phyloP scores from a whole-genome alignment of 2,113 vertebrate genomes.

The Rhombomys opimus region DNA sequence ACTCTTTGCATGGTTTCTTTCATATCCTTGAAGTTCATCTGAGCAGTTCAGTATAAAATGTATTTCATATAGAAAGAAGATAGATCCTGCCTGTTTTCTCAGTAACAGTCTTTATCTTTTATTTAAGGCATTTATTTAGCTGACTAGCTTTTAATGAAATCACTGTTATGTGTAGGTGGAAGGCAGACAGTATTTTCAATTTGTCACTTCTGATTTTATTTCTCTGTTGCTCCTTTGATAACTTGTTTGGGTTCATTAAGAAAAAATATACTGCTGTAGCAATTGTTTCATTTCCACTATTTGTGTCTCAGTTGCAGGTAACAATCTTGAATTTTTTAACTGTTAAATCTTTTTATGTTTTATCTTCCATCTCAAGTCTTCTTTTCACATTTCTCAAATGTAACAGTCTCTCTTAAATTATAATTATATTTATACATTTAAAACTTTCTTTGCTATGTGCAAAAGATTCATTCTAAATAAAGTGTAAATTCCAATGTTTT shows the following conservation, averaged over 20 bases:
- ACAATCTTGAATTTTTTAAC: background rate
- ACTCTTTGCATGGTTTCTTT: background rate
- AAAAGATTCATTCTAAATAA: background rate
- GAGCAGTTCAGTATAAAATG: background rate
- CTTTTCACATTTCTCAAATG: background rate
- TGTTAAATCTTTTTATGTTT: background rate
- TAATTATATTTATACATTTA: background rate
- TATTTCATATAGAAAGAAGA: background rate
- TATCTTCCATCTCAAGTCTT: background rate
- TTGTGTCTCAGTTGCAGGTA: background rate
- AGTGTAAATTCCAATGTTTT: background rate
- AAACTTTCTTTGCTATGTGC: background rate
- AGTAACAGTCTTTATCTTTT: background rate
- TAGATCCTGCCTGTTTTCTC: background rate
- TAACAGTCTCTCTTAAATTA: background rate
- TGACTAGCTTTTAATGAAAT: background rate
- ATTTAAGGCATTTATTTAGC: background rate
- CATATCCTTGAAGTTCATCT: background rate
- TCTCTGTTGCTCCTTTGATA: background rate
- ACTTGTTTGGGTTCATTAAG: background rate
- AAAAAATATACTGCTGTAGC: background rate
- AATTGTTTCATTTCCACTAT: background rate
- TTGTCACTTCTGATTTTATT: conserved; percentile 37
- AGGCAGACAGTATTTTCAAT: background rate
- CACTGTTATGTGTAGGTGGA: background rate